Conservation (phyloP, 2,797 vertebrate genomes). For the Anguilla anguilla region DNA sequence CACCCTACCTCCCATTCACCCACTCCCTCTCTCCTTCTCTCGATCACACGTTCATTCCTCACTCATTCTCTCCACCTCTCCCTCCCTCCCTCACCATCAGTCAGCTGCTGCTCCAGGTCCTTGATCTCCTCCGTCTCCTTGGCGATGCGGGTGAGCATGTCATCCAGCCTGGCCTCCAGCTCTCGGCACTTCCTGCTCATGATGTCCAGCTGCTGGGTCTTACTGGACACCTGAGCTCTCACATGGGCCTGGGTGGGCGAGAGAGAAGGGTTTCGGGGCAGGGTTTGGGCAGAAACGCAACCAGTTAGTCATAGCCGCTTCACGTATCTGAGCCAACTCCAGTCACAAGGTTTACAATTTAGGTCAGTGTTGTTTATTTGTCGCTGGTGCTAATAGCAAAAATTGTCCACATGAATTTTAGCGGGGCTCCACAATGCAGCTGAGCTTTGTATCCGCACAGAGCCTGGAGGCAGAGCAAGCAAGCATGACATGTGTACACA, state of each 20-base stretch:
- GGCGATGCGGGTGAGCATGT: slow-evolving; percentile 85
- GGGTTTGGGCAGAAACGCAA: neutral
- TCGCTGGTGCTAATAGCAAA: neutral
- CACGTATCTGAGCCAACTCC: neutral
- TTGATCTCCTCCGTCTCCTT: slow-evolving; percentile 90
- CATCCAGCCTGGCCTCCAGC: slow-evolving; percentile 81
- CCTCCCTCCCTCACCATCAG: slow-evolving; percentile 74
- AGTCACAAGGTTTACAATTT: neutral
- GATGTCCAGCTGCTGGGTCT: slow-evolving; percentile 75
- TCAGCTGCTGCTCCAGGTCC: slow-evolving; percentile 91
- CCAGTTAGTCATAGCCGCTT: neutral
- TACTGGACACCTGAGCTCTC: slow-evolving; percentile 70
- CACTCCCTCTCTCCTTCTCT: neutral
- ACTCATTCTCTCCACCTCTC: neutral
- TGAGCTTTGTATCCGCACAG: neutral
- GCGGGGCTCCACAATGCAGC: neutral
- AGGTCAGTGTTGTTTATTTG: neutral
- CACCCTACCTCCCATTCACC: neutral
- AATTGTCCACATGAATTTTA: neutral
- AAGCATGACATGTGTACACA: neutral
- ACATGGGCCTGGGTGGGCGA: slow-evolving; percentile 69
- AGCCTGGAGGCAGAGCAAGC: neutral
- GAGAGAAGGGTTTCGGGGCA: neutral
- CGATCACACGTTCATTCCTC: neutral
- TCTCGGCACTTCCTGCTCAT: slow-evolving; percentile 80